A percentile compares a stretch with the other conserved stretches of the same genome.
phyloP scores from a whole-genome alignment of 2,888 invertebrate species.

The Lutraria lutraria region DNA sequence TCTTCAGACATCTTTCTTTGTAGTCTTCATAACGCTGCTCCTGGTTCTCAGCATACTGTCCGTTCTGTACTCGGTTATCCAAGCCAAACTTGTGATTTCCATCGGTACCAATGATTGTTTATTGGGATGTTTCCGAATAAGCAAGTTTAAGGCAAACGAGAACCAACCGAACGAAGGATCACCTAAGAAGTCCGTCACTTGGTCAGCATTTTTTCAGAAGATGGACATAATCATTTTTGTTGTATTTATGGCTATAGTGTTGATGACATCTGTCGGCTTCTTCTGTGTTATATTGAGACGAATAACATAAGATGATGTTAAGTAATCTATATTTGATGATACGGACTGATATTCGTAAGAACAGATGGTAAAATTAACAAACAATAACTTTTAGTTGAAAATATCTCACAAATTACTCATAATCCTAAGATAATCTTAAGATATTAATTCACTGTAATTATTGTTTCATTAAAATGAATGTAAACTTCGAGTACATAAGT shows the following conservation, averaged over 20 bases:
- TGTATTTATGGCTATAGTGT: neutral
- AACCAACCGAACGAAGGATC: neutral
- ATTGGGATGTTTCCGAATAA: neutral
- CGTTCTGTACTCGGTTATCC: neutral
- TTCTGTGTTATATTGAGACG: neutral
- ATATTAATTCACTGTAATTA: no score
- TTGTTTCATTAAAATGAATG: no score
- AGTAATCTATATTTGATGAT: neutral
- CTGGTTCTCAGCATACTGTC: neutral
- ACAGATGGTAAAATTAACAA: no score
- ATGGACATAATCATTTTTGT: neutral
- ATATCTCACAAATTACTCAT: no score
- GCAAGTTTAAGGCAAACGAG: neutral
- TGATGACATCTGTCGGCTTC: neutral
- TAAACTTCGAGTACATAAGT: no score
- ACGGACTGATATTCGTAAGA: neutral
- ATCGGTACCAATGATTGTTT: neutral
- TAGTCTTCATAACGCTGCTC: neutral
- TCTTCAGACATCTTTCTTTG: neutral
- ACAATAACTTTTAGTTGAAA: no score
- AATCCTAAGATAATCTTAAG: no score
- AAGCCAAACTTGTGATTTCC: neutral
- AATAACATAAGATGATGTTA: neutral
- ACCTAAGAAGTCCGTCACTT: neutral
- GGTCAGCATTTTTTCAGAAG: neutral